phyloP scores from a whole-genome alignment of 2,113 vertebrate genomes.

The Saguinus imperator region DNA sequence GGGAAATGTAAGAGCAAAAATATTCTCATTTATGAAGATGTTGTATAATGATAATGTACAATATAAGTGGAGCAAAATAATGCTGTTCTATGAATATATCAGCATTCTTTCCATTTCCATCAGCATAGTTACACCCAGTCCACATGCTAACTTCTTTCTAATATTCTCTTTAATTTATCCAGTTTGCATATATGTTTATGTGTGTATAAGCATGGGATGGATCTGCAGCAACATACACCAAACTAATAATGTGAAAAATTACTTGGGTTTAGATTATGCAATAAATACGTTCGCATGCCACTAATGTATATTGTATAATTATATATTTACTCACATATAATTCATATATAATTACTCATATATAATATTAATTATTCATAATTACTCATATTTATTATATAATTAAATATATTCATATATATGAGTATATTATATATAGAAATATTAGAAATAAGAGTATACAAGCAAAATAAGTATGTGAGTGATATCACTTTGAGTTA shows the following conservation, averaged over 20 bases:
- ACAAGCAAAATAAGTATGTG: background rate
- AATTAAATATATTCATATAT: no score
- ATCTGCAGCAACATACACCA: background rate
- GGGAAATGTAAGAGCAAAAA: background rate
- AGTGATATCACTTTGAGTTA: background rate
- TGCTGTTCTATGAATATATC: background rate
- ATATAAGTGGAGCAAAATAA: background rate
- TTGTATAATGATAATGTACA: background rate
- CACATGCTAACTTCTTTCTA: background rate
- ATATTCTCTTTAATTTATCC: background rate
- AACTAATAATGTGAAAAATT: background rate
- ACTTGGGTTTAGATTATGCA: background rate
- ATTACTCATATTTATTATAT: no score
- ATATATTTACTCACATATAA: no score
- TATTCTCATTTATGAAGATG: background rate
- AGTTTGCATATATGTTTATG: background rate
- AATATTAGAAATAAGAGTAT: background rate
- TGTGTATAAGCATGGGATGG: background rate
- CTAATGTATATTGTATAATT: background rate
- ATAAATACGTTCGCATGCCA: background rate
- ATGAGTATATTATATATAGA: no score
- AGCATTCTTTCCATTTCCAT: background rate
- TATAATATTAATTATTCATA: no score
- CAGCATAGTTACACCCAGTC: background rate
- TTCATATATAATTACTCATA: no score